These are phyloP conservation scores for Atherix ibis DNA, from an alignment of 2,888 invertebrate genomes.

Conservation along the genomic window DNA sequence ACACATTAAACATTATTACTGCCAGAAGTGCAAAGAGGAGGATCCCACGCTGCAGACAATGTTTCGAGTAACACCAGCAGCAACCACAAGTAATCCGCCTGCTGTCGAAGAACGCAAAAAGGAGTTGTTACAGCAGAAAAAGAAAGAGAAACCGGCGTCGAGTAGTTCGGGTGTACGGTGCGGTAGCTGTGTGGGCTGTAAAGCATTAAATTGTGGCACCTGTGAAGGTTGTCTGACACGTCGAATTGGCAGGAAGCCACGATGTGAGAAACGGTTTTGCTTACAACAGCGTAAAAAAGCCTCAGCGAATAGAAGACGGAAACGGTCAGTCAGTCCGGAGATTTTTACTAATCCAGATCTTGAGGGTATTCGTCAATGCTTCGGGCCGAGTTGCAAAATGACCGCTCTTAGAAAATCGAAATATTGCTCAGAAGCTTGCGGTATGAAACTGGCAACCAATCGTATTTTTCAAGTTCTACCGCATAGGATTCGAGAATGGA, in stretches of 20 bases:
- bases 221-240: constrained; percentile 28
- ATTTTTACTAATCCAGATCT: constrained; percentile 35
- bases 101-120: constrained; percentile 4
- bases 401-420: constrained; percentile 69
- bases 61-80: constrained; percentile 26
- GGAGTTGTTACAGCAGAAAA: constrained; percentile 5
- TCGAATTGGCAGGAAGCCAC: constrained; percentile 30
- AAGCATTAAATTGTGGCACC: constrained; percentile 26
- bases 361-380: constrained; percentile 63
- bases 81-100: constrained; percentile 16
- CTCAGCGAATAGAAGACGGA: constrained; percentile 19
- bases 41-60: constrained; percentile 58
- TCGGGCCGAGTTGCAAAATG: constrained; percentile 74
- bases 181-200: constrained; percentile 61
- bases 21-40: constrained; percentile 68
- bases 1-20: constrained; percentile 85
- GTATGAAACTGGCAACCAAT: constrained; percentile 70
- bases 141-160: constrained; percentile 15
- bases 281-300: constrained; percentile 20
- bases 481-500: constrained; percentile 86
- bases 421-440: constrained; percentile 88
- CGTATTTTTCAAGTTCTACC: constrained; percentile 77
- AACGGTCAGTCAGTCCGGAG: constrained; percentile 26
- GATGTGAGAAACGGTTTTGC: constrained; percentile 38
- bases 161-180: constrained; percentile 38